A percentile compares a stretch with the other conserved stretches of the same genome.
phyloP scores from a whole-genome alignment of 2,113 vertebrate species.

The Clinocottus analis region DNA sequence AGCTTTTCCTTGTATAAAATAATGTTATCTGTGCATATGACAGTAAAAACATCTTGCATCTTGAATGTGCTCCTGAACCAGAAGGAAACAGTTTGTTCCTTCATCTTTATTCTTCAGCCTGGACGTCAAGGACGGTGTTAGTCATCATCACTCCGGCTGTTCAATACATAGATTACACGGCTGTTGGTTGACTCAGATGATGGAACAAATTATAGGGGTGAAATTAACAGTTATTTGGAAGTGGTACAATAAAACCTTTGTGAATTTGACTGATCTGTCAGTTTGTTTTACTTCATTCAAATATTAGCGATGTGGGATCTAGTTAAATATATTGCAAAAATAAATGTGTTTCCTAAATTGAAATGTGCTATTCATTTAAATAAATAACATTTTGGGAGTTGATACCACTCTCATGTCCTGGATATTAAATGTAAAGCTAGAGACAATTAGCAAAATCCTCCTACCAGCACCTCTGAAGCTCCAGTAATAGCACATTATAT shows the following conservation, averaged over 20 bases:
- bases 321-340: background rate
- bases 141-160: conserved; percentile 20
- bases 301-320: background rate
- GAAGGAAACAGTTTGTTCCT: background rate
- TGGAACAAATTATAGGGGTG: background rate
- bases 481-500: background rate
- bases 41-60: no score
- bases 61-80: background rate
- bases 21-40: no score
- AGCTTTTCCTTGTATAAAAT: no score
- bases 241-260: background rate
- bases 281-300: background rate
- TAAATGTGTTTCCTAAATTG: background rate
- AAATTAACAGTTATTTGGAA: background rate
- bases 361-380: background rate
- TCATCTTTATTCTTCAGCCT: background rate
- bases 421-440: background rate
- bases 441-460: background rate
- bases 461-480: background rate
- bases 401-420: background rate
- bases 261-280: background rate
- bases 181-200: background rate
- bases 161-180: background rate
- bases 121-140: conserved; percentile 17
- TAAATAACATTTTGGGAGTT: background rate